Evolutionary conservation across 2,797 vertebrate species (phyloP).

Genomic region (Crocidura indochinensis): DNA sequence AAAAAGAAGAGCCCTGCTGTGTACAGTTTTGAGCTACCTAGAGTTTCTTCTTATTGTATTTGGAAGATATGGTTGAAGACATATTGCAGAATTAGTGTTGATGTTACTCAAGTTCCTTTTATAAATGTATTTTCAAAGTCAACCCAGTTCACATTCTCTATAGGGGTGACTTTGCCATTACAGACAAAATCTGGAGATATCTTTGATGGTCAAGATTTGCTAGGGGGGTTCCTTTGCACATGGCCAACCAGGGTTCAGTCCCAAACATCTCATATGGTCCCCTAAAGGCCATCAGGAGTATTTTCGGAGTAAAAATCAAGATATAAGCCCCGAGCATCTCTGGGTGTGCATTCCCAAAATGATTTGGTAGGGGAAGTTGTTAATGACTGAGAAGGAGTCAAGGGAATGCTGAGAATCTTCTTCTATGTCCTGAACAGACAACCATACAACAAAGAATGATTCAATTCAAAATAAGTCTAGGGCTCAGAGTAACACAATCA

Average conservation of each 20-base stretch:
- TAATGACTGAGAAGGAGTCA: neutral
- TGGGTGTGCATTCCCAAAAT: too few species aligned
- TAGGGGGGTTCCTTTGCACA: too few species aligned
- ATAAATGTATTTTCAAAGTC: conserved; percentile 26
- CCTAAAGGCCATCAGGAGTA: too few species aligned
- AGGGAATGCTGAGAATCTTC: neutral
- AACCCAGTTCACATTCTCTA: neutral
- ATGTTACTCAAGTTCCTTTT: neutral
- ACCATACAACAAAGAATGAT: too few species aligned
- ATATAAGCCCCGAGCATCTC: too few species aligned
- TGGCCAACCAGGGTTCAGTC: too few species aligned
- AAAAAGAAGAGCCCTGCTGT: neutral
- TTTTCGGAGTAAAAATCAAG: too few species aligned
- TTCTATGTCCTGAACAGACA: neutral
- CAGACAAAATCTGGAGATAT: neutral
- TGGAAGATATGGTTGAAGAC: neutral
- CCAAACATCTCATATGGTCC: too few species aligned
- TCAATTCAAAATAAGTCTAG: too few species aligned
- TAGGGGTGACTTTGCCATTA: neutral
- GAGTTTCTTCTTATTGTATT: neutral
- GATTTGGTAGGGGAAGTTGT: neutral
- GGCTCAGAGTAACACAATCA: neutral
- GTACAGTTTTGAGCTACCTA: neutral
- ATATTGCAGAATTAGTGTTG: neutral
- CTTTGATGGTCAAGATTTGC: neutral